These are phyloP conservation scores for Melopsittacus undulatus DNA, from an alignment of 2,797 vertebrate genomes.

Conservation along the genomic window DNA sequence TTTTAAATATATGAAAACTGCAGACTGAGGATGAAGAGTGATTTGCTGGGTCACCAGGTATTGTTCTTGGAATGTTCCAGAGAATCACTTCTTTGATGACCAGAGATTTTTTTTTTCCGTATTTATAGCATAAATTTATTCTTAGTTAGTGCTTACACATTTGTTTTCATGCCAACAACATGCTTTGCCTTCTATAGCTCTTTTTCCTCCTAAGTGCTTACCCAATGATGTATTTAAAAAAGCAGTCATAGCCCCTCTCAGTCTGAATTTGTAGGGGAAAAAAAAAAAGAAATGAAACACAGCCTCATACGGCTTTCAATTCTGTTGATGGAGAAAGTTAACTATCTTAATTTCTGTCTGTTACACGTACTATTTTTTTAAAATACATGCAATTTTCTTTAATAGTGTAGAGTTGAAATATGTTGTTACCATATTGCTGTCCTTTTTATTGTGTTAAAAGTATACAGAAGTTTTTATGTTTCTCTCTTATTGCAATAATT, in stretches of 20 bases:
- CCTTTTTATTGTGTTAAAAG: neutral
- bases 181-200: neutral
- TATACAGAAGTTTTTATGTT: neutral
- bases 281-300: neutral
- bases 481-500: neutral
- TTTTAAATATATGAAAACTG: neutral
- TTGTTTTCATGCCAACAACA: slow-evolving; percentile 25
- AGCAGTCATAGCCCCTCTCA: neutral
- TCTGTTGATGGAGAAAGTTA: neutral
- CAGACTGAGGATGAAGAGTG: neutral
- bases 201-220: slow-evolving; percentile 34
- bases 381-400: neutral
- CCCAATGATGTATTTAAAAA: slow-evolving; percentile 6
- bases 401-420: neutral
- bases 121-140: slow-evolving; percentile 20
- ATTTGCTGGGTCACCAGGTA: slow-evolving; percentile 4
- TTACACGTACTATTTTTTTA: neutral
- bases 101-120: neutral
- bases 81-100: slow-evolving; percentile 25
- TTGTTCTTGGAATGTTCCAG: slow-evolving; percentile 13
- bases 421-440: neutral
- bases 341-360: neutral
- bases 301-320: neutral
- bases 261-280: neutral
- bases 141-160: slow-evolving; percentile 28